Conservation (phyloP, 2,113 vertebrate genomes). For the Onychostoma macrolepis region DNA sequence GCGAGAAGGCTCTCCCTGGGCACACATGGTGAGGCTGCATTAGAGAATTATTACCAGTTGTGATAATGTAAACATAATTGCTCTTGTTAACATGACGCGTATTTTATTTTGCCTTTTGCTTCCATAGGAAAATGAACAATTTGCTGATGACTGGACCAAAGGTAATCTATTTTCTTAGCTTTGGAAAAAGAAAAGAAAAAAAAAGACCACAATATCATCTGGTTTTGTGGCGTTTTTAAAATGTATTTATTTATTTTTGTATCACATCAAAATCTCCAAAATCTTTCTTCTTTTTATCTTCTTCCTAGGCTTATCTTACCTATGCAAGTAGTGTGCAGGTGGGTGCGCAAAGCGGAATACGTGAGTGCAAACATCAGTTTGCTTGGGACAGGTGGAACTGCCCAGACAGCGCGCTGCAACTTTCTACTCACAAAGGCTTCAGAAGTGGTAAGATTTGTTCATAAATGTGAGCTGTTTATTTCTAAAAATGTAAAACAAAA, state of each 20-base stretch:
- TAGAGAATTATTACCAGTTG: neutral
- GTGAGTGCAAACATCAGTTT: constrained; percentile 96
- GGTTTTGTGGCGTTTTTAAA: neutral
- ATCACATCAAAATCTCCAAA: neutral
- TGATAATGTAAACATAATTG: neutral
- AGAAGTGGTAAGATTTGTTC: constrained; percentile 79
- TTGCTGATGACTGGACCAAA: constrained; percentile 95
- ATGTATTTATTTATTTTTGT: no score
- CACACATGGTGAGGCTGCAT: constrained; percentile 83
- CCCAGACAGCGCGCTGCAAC: constrained; percentile 88
- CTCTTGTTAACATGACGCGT: neutral
- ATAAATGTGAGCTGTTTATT: neutral
- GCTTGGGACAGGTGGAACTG: constrained; percentile 97
- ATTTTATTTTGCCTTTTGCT: constrained; percentile 46
- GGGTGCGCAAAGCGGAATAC: constrained; percentile 86
- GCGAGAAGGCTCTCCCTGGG: constrained; percentile 60
- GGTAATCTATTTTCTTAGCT: constrained; percentile 73
- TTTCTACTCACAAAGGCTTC: constrained; percentile 84
- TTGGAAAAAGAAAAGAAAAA: neutral
- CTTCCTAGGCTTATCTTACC: constrained; percentile 85
- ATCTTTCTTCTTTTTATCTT: neutral
- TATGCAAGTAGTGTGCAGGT: constrained; percentile 88
- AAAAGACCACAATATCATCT: neutral
- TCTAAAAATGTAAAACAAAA: neutral
- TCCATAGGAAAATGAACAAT: constrained; percentile 90